phyloP scores from a whole-genome alignment of 2,888 invertebrate species.

The Schizotus pectinicornis region DNA sequence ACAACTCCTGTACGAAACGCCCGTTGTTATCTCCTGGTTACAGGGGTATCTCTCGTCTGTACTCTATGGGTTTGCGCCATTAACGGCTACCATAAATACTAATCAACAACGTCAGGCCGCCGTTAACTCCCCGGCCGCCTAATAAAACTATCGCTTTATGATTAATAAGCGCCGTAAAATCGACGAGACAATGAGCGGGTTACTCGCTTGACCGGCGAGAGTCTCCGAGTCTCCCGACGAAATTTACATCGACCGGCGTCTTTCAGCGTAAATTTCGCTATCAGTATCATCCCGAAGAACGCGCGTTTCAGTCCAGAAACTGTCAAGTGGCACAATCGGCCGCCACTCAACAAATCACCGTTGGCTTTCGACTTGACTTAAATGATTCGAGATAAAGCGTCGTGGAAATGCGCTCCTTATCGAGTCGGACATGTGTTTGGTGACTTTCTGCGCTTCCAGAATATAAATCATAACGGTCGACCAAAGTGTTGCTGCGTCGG shows the following conservation, averaged over 20 bases:
- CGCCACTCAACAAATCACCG: slow-evolving; percentile 29
- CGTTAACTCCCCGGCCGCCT: slow-evolving; percentile 20
- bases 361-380: slow-evolving; percentile 21
- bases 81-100: slow-evolving; percentile 38
- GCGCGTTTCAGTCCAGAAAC: slow-evolving; percentile 3
- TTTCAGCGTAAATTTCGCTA: too few relatives aligned
- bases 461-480: slow-evolving; percentile 8
- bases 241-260: too few relatives aligned
- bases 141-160: slow-evolving; percentile 22
- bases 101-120: slow-evolving; percentile 36
- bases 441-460: background rate
- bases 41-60: slow-evolving; percentile 32
- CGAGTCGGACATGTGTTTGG: too few relatives aligned
- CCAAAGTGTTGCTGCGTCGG: slow-evolving; percentile 12
- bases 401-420: slow-evolving; percentile 4
- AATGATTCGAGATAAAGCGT: slow-evolving; percentile 25
- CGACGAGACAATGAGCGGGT: background rate
- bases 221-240: background rate
- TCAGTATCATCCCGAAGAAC: background rate
- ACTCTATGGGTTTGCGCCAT: slow-evolving; percentile 36
- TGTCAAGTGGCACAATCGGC: slow-evolving; percentile 20
- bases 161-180: slow-evolving; percentile 10
- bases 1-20: slow-evolving; percentile 45
- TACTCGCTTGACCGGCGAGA: slow-evolving; percentile 13
- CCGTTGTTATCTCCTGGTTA: slow-evolving; percentile 36